phyloP scores from a whole-genome alignment of 2,113 vertebrate genomes.

The Physeter macrocephalus region DNA sequence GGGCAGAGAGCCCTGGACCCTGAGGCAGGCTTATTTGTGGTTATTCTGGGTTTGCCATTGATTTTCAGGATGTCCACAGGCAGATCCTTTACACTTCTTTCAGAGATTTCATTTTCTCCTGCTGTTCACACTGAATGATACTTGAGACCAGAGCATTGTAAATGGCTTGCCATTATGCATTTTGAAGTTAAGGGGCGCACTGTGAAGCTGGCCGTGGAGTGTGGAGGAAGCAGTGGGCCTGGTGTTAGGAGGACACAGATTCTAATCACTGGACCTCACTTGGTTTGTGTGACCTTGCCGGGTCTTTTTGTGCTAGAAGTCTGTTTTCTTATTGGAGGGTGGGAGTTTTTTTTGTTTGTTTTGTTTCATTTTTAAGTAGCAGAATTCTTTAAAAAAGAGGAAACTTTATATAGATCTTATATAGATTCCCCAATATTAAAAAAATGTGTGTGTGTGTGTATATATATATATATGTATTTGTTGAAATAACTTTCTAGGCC shows the following conservation, averaged over 20 bases:
- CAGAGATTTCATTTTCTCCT: conserved; percentile 17
- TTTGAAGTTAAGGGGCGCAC: neutral
- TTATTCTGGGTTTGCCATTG: neutral
- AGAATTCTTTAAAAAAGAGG: neutral
- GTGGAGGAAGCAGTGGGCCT: neutral
- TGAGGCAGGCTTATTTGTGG: neutral
- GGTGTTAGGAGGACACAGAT: neutral
- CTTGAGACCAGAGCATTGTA: neutral
- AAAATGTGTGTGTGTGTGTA: neutral
- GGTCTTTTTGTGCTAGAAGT: neutral
- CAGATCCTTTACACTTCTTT: neutral
- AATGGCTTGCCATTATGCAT: neutral
- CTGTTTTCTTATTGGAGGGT: neutral
- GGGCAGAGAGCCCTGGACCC: neutral
- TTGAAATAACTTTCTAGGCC: neutral
- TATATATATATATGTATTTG: no score
- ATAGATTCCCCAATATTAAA: neutral
- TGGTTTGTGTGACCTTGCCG: neutral
- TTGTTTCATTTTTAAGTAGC: neutral
- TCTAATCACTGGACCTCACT: neutral
- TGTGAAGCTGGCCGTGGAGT: neutral
- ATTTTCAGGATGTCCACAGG: neutral
- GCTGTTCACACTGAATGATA: neutral
- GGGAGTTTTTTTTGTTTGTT: neutral
- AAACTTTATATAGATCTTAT: neutral